Conservation (phyloP, 2,888 invertebrate genomes). For the Oscheius onirici region DNA sequence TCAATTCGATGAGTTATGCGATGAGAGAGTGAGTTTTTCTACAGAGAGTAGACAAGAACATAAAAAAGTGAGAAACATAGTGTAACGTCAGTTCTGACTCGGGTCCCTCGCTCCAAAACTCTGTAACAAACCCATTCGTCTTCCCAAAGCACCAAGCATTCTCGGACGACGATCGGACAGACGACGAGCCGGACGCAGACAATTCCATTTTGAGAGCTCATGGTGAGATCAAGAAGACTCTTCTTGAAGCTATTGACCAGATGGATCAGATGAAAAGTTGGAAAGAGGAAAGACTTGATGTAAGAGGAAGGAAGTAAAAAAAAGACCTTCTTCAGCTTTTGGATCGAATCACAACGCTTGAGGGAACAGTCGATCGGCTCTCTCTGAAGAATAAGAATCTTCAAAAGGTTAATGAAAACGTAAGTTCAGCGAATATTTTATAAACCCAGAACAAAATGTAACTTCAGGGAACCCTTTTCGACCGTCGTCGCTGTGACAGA, state of each 20-base stretch:
- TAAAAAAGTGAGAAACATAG: no score
- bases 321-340: not conserved
- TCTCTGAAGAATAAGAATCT: constrained; percentile 2
- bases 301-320: not conserved
- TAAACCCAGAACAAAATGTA: not conserved
- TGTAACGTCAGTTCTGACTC: no score
- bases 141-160: no score
- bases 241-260: not conserved
- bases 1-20: no score
- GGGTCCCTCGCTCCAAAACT: no score
- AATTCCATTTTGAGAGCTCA: constrained; percentile 1
- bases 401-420: constrained; percentile 1
- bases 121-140: no score
- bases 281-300: not conserved
- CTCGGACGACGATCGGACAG: not conserved
- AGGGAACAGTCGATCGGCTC: constrained; percentile 11
- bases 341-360: not conserved
- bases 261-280: constrained; percentile 13
- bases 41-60: no score
- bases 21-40: no score
- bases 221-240: constrained; percentile 3
- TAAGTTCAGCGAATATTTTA: not conserved
- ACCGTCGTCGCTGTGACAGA: not conserved
- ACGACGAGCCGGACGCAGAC: not conserved
- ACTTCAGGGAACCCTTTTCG: not conserved